Conservation (phyloP, 2,113 vertebrate species). For the Anser cygnoides region DNA sequence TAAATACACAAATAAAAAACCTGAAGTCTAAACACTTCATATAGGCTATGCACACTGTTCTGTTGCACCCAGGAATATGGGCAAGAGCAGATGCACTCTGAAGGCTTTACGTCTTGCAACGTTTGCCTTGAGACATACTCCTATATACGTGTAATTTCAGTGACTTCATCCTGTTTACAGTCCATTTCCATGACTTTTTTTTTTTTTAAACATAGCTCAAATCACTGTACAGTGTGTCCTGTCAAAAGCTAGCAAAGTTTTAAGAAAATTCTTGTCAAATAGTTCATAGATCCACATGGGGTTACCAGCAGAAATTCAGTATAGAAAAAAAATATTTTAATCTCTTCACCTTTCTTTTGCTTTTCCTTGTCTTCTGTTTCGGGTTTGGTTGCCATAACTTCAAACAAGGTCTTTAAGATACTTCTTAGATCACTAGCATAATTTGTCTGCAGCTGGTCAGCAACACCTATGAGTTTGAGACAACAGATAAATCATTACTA, state of each 20-base stretch:
- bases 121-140: not conserved
- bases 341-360: constrained; percentile 85
- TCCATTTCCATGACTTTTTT: not conserved
- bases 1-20: not conserved
- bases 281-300: not conserved
- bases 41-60: not conserved
- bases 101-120: not conserved
- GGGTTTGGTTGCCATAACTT: constrained; percentile 96
- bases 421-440: constrained; percentile 96
- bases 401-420: constrained; percentile 96
- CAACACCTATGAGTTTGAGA: constrained; percentile 82
- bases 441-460: constrained; percentile 98
- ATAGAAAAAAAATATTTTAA: not conserved
- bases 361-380: constrained; percentile 88
- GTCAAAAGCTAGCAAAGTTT: not conserved
- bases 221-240: not conserved
- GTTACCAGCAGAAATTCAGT: not conserved
- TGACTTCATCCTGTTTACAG: not conserved
- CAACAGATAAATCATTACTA: not conserved
- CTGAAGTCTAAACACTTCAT: not conserved
- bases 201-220: not conserved
- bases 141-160: not conserved
- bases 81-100: not conserved
- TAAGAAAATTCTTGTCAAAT: not conserved
- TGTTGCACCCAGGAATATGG: not conserved